phyloP scores from a whole-genome alignment of 2,888 invertebrate species.

The Coleophora flavipennella region DNA sequence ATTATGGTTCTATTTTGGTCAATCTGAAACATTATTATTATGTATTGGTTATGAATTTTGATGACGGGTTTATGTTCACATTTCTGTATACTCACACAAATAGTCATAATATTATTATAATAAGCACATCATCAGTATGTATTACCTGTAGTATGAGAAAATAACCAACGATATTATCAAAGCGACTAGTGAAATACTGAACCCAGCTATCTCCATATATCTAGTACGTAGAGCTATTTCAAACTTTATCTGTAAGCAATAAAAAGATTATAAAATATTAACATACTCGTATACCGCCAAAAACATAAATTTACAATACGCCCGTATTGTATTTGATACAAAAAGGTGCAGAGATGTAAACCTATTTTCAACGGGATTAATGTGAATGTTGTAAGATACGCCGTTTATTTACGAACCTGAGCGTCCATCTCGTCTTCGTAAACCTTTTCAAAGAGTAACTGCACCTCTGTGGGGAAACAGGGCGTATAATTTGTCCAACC shows the following conservation, averaged over 20 bases:
- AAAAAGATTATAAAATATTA: background rate
- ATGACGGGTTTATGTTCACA: no score
- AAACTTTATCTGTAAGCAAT: conserved; percentile 69
- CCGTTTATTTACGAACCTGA: conserved; percentile 27
- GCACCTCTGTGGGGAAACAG: conserved; percentile 82
- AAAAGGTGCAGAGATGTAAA: no score
- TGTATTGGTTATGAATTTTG: no score
- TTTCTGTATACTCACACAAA: no score
- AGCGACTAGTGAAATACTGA: conserved; percentile 83
- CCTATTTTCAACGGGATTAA: no score
- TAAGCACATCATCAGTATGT: background rate
- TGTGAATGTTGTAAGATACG: no score
- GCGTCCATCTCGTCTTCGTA: conserved; percentile 59
- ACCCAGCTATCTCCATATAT: conserved; percentile 85
- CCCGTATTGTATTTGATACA: no score
- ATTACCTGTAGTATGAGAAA: conserved; percentile 86
- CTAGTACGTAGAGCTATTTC: conserved; percentile 80
- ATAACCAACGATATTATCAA: conserved; percentile 83
- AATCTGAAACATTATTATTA: no score
- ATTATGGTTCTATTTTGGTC: no score
- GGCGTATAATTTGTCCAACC: conserved; percentile 91
- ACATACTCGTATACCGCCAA: no score
- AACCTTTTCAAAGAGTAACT: conserved; percentile 76
- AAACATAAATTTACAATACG: no score
- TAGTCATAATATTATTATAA: no score